A percentile compares a stretch with the other conserved stretches of the same genome.
These are phyloP conservation scores for Oscheius myriophilus DNA, from an alignment of 2,888 invertebrate genomes.

Conservation along the genomic window DNA sequence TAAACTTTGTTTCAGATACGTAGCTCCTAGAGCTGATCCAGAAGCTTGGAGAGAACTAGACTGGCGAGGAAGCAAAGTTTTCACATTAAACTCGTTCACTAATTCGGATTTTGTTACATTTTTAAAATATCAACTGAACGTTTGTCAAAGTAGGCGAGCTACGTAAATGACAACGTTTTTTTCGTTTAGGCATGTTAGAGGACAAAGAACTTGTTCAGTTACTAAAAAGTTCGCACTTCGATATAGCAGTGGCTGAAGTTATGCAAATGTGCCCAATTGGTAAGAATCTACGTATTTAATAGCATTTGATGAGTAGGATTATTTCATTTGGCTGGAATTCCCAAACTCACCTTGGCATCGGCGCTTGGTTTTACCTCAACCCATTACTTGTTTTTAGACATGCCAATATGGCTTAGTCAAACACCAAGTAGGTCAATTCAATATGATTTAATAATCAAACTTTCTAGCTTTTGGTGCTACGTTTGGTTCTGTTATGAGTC, in stretches of 20 bases:
- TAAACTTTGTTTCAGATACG: too few relatives aligned
- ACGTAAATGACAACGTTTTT: too few relatives aligned
- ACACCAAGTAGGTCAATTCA: constrained; percentile 23
- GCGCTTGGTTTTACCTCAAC: constrained; percentile 34
- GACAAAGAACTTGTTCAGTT: constrained; percentile 10
- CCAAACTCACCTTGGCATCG: constrained; percentile 30
- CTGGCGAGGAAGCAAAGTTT: constrained; percentile 30
- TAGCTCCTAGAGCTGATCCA: constrained; percentile 1
- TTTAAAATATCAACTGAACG: constrained; percentile 28
- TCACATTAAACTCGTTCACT: constrained; percentile 27
- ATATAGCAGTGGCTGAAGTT: constrained; percentile 29
- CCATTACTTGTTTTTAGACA: constrained; percentile 26
- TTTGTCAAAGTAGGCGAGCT: constrained; percentile 21
- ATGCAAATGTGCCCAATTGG: constrained; percentile 35
- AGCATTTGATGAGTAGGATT: neutral
- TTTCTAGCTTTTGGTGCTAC: neutral
- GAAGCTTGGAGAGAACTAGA: constrained; percentile 11
- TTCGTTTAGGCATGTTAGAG: constrained; percentile 29
- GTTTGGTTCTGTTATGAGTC: too few relatives aligned
- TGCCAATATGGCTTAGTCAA: constrained; percentile 26
- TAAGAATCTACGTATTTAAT: too few relatives aligned
- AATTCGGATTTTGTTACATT: constrained; percentile 25
- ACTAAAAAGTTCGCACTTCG: constrained; percentile 27
- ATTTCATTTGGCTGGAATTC: constrained; percentile 23
- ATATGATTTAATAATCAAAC: neutral